These are phyloP conservation scores for Papilio polyxenes DNA, from an alignment of 1,140 invertebrate species.

Conservation along the genomic window DNA sequence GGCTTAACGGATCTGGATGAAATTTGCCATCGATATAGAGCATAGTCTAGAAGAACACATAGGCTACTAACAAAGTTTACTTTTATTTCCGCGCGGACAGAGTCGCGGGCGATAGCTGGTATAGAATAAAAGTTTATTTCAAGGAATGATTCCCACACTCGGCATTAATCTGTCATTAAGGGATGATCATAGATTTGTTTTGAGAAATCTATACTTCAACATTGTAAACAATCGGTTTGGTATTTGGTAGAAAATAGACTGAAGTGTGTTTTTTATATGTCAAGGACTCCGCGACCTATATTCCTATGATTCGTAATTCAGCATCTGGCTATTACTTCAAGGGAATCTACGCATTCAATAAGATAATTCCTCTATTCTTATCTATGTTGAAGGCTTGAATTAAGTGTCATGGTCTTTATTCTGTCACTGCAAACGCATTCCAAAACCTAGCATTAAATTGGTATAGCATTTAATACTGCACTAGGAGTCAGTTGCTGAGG, in stretches of 20 bases:
- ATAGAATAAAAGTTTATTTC: too few relatives aligned
- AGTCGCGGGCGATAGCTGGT: too few relatives aligned
- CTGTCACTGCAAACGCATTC: neutral
- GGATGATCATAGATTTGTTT: too few relatives aligned
- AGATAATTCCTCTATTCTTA: constrained; percentile 2
- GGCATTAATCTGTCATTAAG: too few relatives aligned
- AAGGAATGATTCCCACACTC: too few relatives aligned
- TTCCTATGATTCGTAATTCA: constrained; percentile 44
- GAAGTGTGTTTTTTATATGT: constrained; percentile 41
- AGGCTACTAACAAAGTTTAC: too few relatives aligned
- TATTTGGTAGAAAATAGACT: constrained; percentile 22
- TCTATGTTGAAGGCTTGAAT: neutral
- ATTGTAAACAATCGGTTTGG: constrained; percentile 35
- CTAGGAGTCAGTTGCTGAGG: neutral
- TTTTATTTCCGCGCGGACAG: too few relatives aligned
- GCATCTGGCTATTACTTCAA: neutral
- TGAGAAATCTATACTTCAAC: neutral
- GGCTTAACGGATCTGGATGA: too few relatives aligned
- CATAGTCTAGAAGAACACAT: too few relatives aligned
- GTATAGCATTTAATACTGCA: neutral
- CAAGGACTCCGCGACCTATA: constrained; percentile 67
- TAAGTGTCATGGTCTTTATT: constrained; percentile 4
- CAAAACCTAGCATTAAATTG: neutral
- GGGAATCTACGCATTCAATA: constrained; percentile 5
- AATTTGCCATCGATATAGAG: too few relatives aligned